A percentile compares a stretch with the other conserved stretches of the same genome.
Conservation (phyloP, 2,113 vertebrate species). For the Cyanocitta stelleri region DNA sequence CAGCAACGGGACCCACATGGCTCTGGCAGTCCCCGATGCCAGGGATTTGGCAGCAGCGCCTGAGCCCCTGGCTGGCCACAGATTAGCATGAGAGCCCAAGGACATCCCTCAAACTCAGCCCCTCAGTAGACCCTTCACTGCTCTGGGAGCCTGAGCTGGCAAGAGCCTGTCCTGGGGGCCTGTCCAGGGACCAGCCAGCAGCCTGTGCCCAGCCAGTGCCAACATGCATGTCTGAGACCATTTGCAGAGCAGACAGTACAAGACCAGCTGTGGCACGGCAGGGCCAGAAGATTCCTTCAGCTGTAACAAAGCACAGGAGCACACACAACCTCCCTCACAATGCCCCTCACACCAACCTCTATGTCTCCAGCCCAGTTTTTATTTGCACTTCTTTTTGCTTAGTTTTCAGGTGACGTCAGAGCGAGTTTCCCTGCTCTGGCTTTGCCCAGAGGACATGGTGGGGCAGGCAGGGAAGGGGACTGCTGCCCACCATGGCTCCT, state of each 20-base stretch:
- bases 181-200: neutral
- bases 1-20: neutral
- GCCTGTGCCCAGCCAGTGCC: neutral
- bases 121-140: rapidly evolving
- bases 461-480: neutral
- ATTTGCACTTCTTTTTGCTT: neutral
- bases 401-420: neutral
- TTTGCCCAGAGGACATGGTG: rapidly evolving
- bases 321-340: neutral
- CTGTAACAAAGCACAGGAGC: neutral
- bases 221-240: rapidly evolving
- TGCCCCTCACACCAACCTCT: neutral
- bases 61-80: neutral
- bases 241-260: neutral
- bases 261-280: rapidly evolving
- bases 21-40: neutral
- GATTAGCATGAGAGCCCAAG: neutral
- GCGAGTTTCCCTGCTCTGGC: neutral
- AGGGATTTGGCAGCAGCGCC: neutral
- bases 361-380: neutral
- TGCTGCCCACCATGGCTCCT: neutral
- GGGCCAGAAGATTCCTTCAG: neutral
- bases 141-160: neutral
- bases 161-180: neutral
- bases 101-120: neutral